Percentiles rank a stretch among this genome's conserved stretches.
Conservation (phyloP, 2,113 vertebrate species). For the Anas platyrhynchos region DNA sequence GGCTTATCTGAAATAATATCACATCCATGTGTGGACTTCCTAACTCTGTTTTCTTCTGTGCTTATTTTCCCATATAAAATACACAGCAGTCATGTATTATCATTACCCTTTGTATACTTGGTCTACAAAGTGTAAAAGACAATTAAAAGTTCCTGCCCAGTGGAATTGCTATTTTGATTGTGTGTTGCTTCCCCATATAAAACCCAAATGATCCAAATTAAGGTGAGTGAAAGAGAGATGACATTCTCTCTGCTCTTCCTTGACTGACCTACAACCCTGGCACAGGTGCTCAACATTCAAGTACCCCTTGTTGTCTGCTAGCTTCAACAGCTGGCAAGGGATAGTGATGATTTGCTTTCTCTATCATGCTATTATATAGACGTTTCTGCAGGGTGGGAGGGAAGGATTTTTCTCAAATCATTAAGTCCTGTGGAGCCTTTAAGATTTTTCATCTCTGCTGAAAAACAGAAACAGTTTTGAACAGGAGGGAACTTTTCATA, state of each 20-base stretch:
- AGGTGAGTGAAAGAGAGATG: accelerated
- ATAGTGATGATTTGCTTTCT: neutral
- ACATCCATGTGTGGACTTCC: neutral
- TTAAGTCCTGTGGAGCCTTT: neutral
- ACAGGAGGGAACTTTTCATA: neutral
- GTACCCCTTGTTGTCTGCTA: accelerated
- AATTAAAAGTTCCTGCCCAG: neutral
- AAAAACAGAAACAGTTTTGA: neutral
- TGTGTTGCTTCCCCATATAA: neutral
- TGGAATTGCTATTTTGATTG: neutral
- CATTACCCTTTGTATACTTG: neutral
- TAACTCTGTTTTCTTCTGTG: neutral
- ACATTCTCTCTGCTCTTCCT: neutral
- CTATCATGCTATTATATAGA: neutral
- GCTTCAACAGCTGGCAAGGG: neutral
- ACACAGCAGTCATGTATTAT: neutral
- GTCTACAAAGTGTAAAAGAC: neutral
- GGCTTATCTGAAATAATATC: neutral
- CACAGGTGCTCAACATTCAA: neutral
- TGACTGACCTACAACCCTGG: neutral
- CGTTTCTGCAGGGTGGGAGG: neutral
- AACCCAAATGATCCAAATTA: neutral
- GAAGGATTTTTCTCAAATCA: neutral
- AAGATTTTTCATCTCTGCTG: neutral
- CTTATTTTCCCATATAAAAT: neutral